Conservation (phyloP, 2,888 invertebrate genomes). For the Phorcus lineatus region DNA sequence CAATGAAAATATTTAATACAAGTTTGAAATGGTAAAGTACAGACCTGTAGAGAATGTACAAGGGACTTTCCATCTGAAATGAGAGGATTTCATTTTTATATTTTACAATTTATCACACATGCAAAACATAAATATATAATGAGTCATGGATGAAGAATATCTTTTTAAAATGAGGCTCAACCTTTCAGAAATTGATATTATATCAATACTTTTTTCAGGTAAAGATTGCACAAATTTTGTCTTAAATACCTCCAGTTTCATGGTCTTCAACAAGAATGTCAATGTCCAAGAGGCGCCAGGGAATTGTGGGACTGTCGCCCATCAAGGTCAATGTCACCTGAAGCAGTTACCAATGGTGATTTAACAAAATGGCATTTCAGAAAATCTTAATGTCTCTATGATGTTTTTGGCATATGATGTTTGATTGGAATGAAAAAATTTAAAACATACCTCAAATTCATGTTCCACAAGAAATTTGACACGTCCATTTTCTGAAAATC, state of each 20-base stretch:
- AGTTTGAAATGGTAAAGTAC: background rate
- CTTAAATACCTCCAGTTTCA: conserved; percentile 88
- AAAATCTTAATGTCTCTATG: background rate
- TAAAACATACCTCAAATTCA: conserved; percentile 88
- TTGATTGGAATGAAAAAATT: too few relatives aligned
- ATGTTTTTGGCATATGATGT: background rate
- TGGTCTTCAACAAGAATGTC: conserved; percentile 97
- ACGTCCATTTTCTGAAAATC: conserved; percentile 88
- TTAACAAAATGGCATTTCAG: background rate
- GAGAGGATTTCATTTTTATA: conserved; percentile 21
- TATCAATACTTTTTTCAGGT: too few relatives aligned
- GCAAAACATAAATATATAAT: background rate
- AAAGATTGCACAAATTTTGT: background rate
- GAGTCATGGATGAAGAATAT: background rate
- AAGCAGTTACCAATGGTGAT: background rate
- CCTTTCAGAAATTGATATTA: too few relatives aligned
- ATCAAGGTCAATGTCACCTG: conserved; percentile 90
- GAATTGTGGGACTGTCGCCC: conserved; percentile 94
- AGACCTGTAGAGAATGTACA: conserved; percentile 93
- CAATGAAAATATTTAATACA: background rate
- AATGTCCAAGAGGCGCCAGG: conserved; percentile 96
- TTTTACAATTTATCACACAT: background rate
- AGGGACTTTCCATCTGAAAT: conserved; percentile 90
- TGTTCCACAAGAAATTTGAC: conserved; percentile 95
- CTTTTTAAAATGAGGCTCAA: too few relatives aligned